Percentiles rank a stretch among this genome's conserved stretches.
phyloP scores from a whole-genome alignment of 2,888 invertebrate species.

The Harpalus rufipes region DNA sequence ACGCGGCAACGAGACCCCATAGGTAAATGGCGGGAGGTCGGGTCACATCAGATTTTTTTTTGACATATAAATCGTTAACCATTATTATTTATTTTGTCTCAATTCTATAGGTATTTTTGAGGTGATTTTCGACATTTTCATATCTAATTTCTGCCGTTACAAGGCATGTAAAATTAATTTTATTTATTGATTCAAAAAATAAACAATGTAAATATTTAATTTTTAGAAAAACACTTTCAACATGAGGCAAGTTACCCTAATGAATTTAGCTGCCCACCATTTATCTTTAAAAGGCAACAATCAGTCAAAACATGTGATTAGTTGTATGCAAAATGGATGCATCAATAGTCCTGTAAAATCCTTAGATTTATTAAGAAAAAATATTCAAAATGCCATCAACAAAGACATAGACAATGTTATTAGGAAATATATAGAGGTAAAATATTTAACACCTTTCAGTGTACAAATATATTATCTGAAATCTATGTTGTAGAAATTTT shows the following conservation, averaged over 20 bases:
- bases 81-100: no score
- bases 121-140: no score
- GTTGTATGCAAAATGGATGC: conserved; percentile 76
- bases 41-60: no score
- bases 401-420: conserved; percentile 88
- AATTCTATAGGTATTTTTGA: no score
- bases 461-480: conserved; percentile 9
- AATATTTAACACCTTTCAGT: conserved; percentile 61
- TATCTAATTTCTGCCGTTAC: no score
- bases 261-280: conserved; percentile 83
- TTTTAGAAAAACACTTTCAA: conserved; percentile 77
- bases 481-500: conserved; percentile 82
- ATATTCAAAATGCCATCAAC: conserved; percentile 87
- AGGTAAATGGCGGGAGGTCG: no score
- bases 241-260: conserved; percentile 85
- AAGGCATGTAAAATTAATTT: no score
- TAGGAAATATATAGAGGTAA: conserved; percentile 87
- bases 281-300: conserved; percentile 80
- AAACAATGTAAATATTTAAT: background rate
- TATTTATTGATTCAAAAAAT: no score
- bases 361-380: conserved; percentile 86
- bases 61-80: no score
- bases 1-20: no score
- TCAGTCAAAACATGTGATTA: conserved; percentile 74
- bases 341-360: conserved; percentile 85